Conservation (phyloP, 2,888 invertebrate genomes). For the Tanypteryx hageni region DNA sequence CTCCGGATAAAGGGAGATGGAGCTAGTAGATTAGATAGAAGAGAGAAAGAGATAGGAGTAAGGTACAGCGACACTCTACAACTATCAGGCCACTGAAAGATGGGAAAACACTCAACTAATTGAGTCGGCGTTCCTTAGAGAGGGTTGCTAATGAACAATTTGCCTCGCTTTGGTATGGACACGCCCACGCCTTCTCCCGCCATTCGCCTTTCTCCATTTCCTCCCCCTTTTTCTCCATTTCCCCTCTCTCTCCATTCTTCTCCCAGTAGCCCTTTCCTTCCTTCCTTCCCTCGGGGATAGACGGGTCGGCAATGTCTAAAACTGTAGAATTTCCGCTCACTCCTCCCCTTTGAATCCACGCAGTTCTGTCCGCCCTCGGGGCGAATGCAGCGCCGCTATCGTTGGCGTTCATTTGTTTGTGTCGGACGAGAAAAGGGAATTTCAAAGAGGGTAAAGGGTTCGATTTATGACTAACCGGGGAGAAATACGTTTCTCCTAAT, state of each 20-base stretch:
- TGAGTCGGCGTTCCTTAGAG: conserved; percentile 20
- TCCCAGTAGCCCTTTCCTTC: neutral
- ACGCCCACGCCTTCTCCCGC: neutral
- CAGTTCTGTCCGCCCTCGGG: neutral
- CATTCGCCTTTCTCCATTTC: too few relatives aligned
- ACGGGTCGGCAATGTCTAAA: neutral
- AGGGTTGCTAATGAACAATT: conserved; percentile 17
- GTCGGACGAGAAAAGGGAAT: neutral
- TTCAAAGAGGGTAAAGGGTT: neutral
- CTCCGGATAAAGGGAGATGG: too few relatives aligned
- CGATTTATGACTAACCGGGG: neutral
- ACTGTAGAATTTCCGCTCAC: neutral
- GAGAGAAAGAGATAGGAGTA: neutral
- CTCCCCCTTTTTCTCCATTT: neutral
- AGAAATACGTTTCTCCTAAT: conserved; percentile 7
- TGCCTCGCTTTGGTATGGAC: conserved; percentile 9
- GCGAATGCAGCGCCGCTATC: neutral
- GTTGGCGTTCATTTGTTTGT: neutral
- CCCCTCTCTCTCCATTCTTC: too few relatives aligned
- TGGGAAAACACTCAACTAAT: neutral
- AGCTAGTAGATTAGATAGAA: too few relatives aligned
- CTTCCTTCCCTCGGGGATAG: neutral
- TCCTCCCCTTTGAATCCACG: neutral
- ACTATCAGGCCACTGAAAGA: neutral
- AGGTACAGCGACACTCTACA: neutral